Conservation (phyloP, 2,888 invertebrate genomes). For the Charanyca ferruginea region DNA sequence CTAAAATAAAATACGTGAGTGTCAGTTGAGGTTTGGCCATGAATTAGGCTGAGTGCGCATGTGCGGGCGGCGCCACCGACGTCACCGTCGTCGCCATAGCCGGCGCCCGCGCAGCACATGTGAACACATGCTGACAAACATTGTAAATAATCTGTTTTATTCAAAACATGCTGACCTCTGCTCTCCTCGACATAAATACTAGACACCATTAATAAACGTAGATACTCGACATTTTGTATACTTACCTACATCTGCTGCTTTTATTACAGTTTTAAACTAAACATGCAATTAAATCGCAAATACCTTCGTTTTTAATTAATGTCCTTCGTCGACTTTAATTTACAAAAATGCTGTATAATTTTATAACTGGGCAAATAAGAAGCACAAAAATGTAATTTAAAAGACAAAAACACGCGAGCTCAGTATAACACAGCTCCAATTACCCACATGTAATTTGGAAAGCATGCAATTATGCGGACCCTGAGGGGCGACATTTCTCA, state of each 20-base stretch:
- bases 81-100: slow-evolving; percentile 73
- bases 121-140: slow-evolving; percentile 74
- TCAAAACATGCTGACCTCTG: slow-evolving; percentile 78
- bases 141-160: slow-evolving; percentile 74
- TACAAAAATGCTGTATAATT: slow-evolving; percentile 53
- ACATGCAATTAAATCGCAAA: slow-evolving; percentile 31
- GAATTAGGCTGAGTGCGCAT: slow-evolving; percentile 76
- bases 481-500: slow-evolving; percentile 74
- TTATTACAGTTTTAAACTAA: slow-evolving; percentile 13
- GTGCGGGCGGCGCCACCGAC: slow-evolving; percentile 68
- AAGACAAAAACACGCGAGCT: slow-evolving; percentile 69
- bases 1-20: slow-evolving; percentile 62
- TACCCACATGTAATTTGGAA: slow-evolving; percentile 79
- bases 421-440: slow-evolving; percentile 74
- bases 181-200: slow-evolving; percentile 62
- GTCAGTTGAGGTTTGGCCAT: slow-evolving; percentile 59
- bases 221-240: slow-evolving; percentile 10
- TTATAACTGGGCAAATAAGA: slow-evolving; percentile 65
- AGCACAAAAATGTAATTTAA: slow-evolving; percentile 58
- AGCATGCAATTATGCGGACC: slow-evolving; percentile 78
- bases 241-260: neutral
- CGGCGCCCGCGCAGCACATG: slow-evolving; percentile 80
- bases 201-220: slow-evolving; percentile 48
- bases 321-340: slow-evolving; percentile 24
- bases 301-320: slow-evolving; percentile 10